These are phyloP conservation scores for Sarcophaga peregrina DNA, from an alignment of 1,140 invertebrate species.

Conservation along the genomic window DNA sequence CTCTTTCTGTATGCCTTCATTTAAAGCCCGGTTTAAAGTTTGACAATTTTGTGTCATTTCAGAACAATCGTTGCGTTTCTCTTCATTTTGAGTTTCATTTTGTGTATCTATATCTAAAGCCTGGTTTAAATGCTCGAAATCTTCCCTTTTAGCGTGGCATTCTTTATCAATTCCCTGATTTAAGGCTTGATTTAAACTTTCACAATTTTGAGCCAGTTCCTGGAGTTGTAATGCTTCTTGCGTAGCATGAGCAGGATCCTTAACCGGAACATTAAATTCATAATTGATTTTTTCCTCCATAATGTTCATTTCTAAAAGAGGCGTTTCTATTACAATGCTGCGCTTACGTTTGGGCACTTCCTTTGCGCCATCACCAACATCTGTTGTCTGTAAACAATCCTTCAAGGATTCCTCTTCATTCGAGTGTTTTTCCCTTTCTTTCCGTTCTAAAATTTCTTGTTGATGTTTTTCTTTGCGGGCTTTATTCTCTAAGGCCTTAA, in stretches of 20 bases:
- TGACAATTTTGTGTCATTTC: no score
- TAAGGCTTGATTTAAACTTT: background rate
- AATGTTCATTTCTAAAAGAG: constrained; percentile 58
- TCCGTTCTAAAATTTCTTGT: background rate
- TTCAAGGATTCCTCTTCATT: background rate
- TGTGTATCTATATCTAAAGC: background rate
- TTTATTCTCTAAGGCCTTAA: constrained; percentile 13
- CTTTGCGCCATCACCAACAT: background rate
- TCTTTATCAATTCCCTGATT: background rate
- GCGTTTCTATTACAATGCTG: constrained; percentile 59
- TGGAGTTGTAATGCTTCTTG: background rate
- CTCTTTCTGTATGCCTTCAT: background rate
- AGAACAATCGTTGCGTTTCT: no score
- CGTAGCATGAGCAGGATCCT: background rate
- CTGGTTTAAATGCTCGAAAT: background rate
- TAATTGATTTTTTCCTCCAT: constrained; percentile 59
- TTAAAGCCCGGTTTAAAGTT: no score
- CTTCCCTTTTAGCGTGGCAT: no score
- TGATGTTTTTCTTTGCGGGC: background rate
- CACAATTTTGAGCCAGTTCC: background rate
- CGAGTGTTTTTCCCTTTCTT: background rate
- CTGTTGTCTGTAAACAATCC: background rate
- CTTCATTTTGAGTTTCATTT: background rate
- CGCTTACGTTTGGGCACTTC: constrained; percentile 42
- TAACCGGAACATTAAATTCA: constrained; percentile 49